phyloP scores from a whole-genome alignment of 1,140 invertebrate genomes.

The Varroa destructor region DNA sequence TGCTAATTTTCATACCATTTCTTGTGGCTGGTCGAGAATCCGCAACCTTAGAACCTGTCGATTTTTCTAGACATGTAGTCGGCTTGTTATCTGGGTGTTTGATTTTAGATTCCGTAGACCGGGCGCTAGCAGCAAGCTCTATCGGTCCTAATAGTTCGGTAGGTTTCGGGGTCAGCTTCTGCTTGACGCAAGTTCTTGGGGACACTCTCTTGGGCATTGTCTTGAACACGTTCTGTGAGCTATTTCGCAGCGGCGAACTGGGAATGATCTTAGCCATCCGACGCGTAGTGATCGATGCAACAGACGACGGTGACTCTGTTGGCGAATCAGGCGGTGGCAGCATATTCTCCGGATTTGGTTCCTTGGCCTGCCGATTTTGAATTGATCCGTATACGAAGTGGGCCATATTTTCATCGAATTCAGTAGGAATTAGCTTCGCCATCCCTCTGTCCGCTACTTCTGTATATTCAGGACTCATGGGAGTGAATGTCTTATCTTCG shows the following conservation, averaged over 20 bases:
- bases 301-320: neutral
- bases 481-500: neutral
- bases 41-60: neutral
- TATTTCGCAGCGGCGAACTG: neutral
- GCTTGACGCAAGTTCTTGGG: too few species aligned
- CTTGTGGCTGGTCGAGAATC: neutral
- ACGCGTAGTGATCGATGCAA: neutral
- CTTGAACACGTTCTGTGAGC: neutral
- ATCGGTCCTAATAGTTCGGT: too few species aligned
- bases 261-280: constrained; percentile 4
- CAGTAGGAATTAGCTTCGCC: neutral
- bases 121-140: too few species aligned
- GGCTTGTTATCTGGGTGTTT: neutral
- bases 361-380: neutral
- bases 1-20: neutral
- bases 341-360: neutral
- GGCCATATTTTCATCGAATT: constrained; percentile 6
- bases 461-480: constrained; percentile 14
- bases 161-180: too few species aligned
- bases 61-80: neutral
- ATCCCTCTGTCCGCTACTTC: neutral
- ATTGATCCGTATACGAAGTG: neutral
- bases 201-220: too few species aligned
- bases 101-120: too few species aligned
- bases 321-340: neutral